Evolutionary conservation across 2,113 vertebrate species (phyloP).

Genomic region (Prunella himalayana): DNA sequence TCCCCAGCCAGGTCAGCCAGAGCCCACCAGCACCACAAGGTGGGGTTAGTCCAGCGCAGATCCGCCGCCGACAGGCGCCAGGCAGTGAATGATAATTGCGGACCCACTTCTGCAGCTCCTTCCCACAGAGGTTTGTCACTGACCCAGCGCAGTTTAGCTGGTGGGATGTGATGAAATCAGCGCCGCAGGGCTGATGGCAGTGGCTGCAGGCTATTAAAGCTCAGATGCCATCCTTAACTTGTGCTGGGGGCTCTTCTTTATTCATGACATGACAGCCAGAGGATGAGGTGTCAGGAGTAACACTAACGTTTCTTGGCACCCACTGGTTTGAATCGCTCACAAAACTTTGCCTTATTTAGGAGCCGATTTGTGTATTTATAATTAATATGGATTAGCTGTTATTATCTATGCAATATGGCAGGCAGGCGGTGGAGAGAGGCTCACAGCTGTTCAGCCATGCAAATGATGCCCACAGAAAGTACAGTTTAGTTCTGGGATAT

Average conservation of each 20-base stretch:
- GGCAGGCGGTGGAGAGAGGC: constrained; percentile 60
- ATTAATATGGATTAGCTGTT: constrained; percentile 77
- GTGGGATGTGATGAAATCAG: constrained; percentile 43
- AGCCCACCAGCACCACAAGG: constrained; percentile 29
- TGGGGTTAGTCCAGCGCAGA: constrained; percentile 55
- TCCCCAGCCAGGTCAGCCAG: not conserved
- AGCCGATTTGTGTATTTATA: constrained; percentile 69
- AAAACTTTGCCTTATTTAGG: constrained; percentile 64
- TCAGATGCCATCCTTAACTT: constrained; percentile 30
- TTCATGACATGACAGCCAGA: constrained; percentile 32
- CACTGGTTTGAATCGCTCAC: constrained; percentile 36
- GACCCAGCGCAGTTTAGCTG: constrained; percentile 30
- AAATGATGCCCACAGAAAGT: constrained; percentile 68
- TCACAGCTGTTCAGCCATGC: constrained; percentile 73
- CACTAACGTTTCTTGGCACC: constrained; percentile 64
- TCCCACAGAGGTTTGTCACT: not conserved
- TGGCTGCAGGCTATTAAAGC: constrained; percentile 58
- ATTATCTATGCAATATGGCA: constrained; percentile 70
- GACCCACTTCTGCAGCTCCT: not conserved
- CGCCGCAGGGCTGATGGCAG: constrained; percentile 42
- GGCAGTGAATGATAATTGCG: not conserved
- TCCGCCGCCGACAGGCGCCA: not conserved
- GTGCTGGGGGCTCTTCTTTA: constrained; percentile 4
- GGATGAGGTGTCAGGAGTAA: constrained; percentile 58
- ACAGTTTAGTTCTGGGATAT: constrained; percentile 53